Evolutionary conservation across 2,113 vertebrate species (phyloP), one percentile per base, ranked within the genome.

Genomic region (Pholis gunnellus): DNA sequence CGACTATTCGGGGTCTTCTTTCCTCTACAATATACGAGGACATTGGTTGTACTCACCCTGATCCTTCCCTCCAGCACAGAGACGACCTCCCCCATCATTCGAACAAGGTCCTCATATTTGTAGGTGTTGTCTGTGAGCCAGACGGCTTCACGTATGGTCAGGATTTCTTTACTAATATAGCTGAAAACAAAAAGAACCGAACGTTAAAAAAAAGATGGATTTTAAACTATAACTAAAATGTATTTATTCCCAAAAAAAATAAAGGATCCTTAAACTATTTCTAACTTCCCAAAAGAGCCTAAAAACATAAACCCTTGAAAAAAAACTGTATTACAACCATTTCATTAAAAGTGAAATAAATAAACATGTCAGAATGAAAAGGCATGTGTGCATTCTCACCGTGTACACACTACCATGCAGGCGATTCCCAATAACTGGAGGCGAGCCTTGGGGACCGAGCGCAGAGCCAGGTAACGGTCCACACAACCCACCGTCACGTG

Each of bases 41-140:
- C 6, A 69, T 10, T 52, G 36, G n/a, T 42, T 79, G 10, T 18
- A 60, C 97, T 94, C 88, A 99, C 98, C 90, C 96, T 94, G 88
- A 99, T 99, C 91, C 95, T 98, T 34, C 98, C 98, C 75, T 97
- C 95, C 71, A 99, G 94, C 50, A 97, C 96, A 36, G 98, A 96
- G 75, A 98, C 94, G 0, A 99, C 96, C 87, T 99, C 98, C 0
- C 98, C 98, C 98, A 99, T 99, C 97, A 99, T 99, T 74, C 98
- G 95, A 48, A 99, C 98, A 85, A 99, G 84, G 87, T 99, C 98
- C 76, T 99, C 98, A 0, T 99, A 99, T 87, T 98, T 99, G 91
- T 99, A 99, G 0, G 98, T 99, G 93, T 99, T 99, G 94, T 99
- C 98, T 0, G 98, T 99, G 59, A 99, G 96, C 98, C 98, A 99